Base-by-base conservation (phyloP, 2,797 vertebrate species). In the Odontamblyopus lacepedii region DNA sequence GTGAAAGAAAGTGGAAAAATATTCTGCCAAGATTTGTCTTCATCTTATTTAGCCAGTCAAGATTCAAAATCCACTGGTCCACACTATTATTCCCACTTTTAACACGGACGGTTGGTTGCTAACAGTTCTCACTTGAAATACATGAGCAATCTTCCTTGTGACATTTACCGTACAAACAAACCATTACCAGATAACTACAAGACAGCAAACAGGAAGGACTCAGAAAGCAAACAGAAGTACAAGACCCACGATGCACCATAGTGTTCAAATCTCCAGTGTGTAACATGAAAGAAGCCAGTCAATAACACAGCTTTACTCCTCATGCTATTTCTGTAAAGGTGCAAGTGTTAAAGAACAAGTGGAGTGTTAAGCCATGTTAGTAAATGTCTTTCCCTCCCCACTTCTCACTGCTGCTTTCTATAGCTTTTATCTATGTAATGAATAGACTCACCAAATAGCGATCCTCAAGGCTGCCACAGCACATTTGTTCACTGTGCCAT, bases 1-100 rank as follows among this genome's bases (percentile, higher is more conserved):
- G 85, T 74, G 83, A 23, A 81, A 61, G 67, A 23, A 81, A 63
- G 69, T 18, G 81, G 67, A 80, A 85, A 73, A 72, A 76, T 66
- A 84, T 69, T 71, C 76, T 74, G 63, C 83, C 67, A 30, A 74
- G 23, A 72, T 69, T 73, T 74, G 72, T 59, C 44, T 75, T 67
- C 38, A 44, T 63, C 38, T 35, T 71, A 53, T 72, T 26, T 29
- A 30, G 41, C 38, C 38, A 64, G 64, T 66, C 2, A 13, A 64
- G 63, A 23, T 9, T 23, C 27, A 60, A 30, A 38, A 48, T 48
- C 13, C 44, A 48, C 44, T 48, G 44, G 44, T 48, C 12, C 44
- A 48, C 44, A 48, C 44, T 48, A 48, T 48, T 48, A 48, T 62
- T 38, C 27, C 15, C 18, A 38, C 60, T 62, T 41, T 63, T 41